A percentile compares a stretch with the other conserved stretches of the same genome.
Evolutionary conservation across 2,113 vertebrate genomes (phyloP).

Genomic region (Perca schrenkii): DNA sequence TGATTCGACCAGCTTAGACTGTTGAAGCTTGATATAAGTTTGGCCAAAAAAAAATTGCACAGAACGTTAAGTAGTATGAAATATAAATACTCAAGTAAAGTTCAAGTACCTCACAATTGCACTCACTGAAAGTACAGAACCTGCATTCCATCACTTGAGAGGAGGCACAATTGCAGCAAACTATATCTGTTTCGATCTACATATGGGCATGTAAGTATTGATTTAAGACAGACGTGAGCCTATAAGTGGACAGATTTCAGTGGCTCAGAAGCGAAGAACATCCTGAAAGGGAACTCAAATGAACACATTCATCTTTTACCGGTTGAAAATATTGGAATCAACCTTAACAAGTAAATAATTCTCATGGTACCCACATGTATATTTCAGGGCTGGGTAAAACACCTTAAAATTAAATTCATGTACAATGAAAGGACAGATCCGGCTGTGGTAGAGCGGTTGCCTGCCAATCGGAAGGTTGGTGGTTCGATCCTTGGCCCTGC

Average conservation of each 20-base stretch:
- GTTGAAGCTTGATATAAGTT: too few relatives aligned
- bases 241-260: neutral
- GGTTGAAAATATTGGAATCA: neutral
- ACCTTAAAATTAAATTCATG: neutral
- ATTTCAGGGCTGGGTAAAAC: neutral
- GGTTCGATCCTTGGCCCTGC: too few relatives aligned
- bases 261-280: neutral
- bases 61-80: too few relatives aligned
- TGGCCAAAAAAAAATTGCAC: too few relatives aligned
- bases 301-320: neutral
- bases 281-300: slow-evolving; percentile 2
- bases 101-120: too few relatives aligned
- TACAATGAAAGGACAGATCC: neutral
- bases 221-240: neutral
- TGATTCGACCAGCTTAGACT: too few relatives aligned
- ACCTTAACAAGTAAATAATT: neutral
- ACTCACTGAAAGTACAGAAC: too few relatives aligned
- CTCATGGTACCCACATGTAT: neutral
- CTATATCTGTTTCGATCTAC: neutral
- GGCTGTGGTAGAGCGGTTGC: too few relatives aligned
- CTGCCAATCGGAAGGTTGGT: too few relatives aligned
- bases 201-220: neutral
- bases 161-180: neutral
- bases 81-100: too few relatives aligned
- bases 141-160: too few relatives aligned